Evolutionary conservation across 2,113 vertebrate genomes (phyloP).

Genomic region (Catharus fuscescens): DNA sequence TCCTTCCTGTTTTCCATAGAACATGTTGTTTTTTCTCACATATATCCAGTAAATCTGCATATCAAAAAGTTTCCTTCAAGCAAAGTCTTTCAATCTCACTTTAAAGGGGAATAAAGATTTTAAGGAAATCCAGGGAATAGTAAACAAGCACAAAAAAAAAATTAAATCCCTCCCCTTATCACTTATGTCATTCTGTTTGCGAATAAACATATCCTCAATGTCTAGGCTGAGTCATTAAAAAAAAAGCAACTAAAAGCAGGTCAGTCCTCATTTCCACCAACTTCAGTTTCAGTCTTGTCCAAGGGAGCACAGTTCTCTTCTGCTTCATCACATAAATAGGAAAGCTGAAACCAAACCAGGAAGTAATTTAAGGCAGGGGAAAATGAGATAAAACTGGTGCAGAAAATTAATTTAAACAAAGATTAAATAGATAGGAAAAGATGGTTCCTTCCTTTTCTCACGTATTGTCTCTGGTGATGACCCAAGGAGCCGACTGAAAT

Average conservation of each 20-base stretch:
- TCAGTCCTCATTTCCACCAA: neutral
- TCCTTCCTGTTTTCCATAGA: neutral
- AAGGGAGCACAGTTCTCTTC: neutral
- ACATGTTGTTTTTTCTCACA: neutral
- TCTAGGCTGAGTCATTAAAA: neutral
- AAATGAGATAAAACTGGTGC: neutral
- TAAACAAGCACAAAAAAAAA: neutral
- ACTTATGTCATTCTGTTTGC: neutral
- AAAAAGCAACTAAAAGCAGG: neutral
- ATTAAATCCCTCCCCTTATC: neutral
- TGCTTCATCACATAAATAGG: neutral
- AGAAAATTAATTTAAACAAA: neutral
- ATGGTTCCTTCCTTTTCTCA: neutral
- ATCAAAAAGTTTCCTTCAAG: neutral
- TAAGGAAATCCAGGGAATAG: neutral
- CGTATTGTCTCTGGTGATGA: neutral
- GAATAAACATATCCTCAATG: neutral
- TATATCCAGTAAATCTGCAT: neutral
- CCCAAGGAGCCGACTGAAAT: neutral
- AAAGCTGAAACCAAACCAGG: neutral
- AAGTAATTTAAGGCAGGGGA: neutral
- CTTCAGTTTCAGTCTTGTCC: neutral
- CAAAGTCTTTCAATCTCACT: neutral
- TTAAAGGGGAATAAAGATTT: neutral
- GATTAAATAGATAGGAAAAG: neutral